These are phyloP conservation scores for Lithophane socia DNA, from an alignment of 2,888 invertebrate species.

Conservation along the genomic window DNA sequence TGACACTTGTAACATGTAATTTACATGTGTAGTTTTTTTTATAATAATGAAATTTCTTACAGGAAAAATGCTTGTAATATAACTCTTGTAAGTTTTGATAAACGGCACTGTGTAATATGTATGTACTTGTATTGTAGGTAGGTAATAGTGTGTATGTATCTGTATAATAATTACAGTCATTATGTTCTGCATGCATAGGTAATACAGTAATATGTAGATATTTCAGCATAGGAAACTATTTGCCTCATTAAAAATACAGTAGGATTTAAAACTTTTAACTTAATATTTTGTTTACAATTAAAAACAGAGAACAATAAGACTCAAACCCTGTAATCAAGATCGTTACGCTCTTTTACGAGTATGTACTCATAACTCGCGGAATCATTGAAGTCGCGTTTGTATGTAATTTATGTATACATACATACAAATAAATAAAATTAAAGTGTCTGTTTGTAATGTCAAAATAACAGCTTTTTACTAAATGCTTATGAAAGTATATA, in stretches of 20 bases:
- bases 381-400: neutral
- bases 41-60: too few relatives aligned
- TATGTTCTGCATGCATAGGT: neutral
- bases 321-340: neutral
- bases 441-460: too few relatives aligned
- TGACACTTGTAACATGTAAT: too few relatives aligned
- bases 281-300: neutral
- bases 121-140: neutral
- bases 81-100: too few relatives aligned
- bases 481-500: too few relatives aligned
- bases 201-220: neutral
- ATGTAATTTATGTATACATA: neutral
- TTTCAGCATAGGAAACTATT: neutral
- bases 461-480: too few relatives aligned
- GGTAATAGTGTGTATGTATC: neutral
- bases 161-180: neutral
- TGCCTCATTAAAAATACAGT: neutral
- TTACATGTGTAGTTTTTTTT: too few relatives aligned
- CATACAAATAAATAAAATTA: too few relatives aligned
- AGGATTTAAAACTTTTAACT: neutral
- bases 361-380: neutral
- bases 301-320: neutral
- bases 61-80: too few relatives aligned
- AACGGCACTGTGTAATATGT: too few relatives aligned
- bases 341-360: neutral